Base-by-base conservation (phyloP, 2,888 invertebrate species). In the Xanthostigma xanthostigma region DNA sequence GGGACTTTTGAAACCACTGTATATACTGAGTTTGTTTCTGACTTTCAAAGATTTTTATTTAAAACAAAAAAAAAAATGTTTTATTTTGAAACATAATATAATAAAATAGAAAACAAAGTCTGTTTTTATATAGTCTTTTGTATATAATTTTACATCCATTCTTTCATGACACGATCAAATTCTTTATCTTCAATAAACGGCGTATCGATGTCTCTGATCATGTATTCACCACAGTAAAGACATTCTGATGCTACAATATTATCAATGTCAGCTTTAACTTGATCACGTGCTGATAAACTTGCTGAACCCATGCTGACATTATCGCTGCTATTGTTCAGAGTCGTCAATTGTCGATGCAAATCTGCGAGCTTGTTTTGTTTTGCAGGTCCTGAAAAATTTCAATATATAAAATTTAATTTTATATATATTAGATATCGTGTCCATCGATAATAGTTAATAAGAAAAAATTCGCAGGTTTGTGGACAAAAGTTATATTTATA, bases 161-260 rank as follows among this genome's bases (percentile, higher is more conserved):
- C 89, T 61, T 82, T 83, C 71, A 84, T 78, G 10, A 89, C 81
- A 53, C 74, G 70, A 50, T 89, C 87, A 74, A 88, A 91, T 53
- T 88, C 85, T 48, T 81, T 81, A 51, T 84, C 83, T 11, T 81
- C 76, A 41, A 93, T 84, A 62, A 94, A 94, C 2, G 92, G 90
- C 58, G 84, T 81, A 64, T 93, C 92, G 49, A 95, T 88, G 41
- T 86, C 81, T 54, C 84, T 81, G 59, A 95, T 92, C 84, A 94
- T 91, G 58, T 82, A 75, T 55, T 93, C 87, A 3, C 96, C 94
- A 63, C 96, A 96, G 69, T 84, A 92, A 6, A 92, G 72, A 64
- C 96, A 96, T 67, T 96, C 94, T 0, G 82, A 78, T 1, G 94
- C 94, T 2, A 95, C 74, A 2, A 95, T 78, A 59, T 89, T 86